These are phyloP conservation scores for Acleris laterana DNA, from an alignment of 2,888 invertebrate species.

Conservation along the genomic window DNA sequence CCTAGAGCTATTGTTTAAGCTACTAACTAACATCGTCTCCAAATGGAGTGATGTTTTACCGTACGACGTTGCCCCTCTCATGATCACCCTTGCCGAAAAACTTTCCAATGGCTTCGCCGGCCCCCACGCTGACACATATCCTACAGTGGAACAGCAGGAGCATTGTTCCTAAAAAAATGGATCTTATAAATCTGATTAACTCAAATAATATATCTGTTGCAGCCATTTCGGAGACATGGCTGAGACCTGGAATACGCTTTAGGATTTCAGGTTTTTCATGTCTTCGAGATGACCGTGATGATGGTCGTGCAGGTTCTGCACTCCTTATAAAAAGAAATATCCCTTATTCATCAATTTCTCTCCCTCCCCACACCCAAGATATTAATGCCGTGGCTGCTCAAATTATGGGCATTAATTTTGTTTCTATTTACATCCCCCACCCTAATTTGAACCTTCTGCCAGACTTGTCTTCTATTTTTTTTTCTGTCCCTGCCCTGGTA, in stretches of 20 bases:
- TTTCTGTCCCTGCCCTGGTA: neutral
- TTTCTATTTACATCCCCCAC: neutral
- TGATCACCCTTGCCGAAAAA: neutral
- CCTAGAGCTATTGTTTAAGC: neutral
- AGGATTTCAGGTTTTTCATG: conserved; percentile 1
- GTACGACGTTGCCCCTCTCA: neutral
- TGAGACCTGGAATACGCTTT: neutral
- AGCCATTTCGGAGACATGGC: neutral
- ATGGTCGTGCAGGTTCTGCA: too few relatives aligned
- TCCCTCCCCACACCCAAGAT: too few relatives aligned
- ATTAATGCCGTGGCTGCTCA: too few relatives aligned
- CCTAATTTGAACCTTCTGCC: neutral
- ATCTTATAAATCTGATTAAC: neutral
- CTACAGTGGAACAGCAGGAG: conserved; percentile 1
- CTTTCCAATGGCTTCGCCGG: neutral
- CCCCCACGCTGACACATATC: neutral
- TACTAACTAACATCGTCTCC: neutral
- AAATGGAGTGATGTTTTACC: neutral
- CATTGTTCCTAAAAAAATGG: neutral
- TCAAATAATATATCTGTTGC: neutral
- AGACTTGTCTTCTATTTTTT: neutral
- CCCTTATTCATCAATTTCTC: too few relatives aligned
- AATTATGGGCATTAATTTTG: neutral
- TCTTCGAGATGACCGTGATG: conserved; percentile 1
- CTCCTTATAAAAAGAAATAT: too few relatives aligned